Conservation (phyloP, 2,113 vertebrate species). For the Saguinus imperator region DNA sequence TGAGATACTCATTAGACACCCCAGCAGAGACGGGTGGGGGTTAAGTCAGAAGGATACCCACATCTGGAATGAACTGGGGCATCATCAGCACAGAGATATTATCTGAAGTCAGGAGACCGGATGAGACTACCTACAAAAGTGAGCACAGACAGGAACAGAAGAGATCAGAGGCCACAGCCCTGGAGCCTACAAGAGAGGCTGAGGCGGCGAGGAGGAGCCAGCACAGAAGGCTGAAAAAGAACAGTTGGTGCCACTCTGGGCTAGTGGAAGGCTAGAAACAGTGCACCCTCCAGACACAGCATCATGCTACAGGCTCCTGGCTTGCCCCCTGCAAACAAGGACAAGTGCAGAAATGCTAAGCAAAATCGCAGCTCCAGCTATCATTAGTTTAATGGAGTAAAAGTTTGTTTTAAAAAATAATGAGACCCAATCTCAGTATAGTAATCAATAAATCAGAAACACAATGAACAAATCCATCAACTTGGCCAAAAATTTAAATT, state of each 20-base stretch:
- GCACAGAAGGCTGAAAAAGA: neutral
- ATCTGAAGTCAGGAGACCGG: neutral
- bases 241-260: neutral
- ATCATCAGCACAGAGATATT: neutral
- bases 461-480: neutral
- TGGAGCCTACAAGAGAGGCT: neutral
- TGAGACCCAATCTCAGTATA: neutral
- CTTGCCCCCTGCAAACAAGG: neutral
- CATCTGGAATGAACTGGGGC: neutral
- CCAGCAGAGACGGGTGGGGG: neutral
- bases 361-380: neutral
- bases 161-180: neutral
- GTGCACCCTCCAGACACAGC: neutral
- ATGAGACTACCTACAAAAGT: neutral
- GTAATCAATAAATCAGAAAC: conserved; percentile 4
- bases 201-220: neutral
- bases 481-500: neutral
- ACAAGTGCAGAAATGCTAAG: neutral
- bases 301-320: rapidly evolving
- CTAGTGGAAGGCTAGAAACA: no score
- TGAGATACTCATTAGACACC: neutral
- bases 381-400: neutral
- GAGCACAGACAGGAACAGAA: neutral
- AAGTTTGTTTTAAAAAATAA: neutral
- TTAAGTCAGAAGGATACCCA: rapidly evolving